Base-by-base conservation (phyloP, 2,113 vertebrate species). In the Bolborhynchus lineola region DNA sequence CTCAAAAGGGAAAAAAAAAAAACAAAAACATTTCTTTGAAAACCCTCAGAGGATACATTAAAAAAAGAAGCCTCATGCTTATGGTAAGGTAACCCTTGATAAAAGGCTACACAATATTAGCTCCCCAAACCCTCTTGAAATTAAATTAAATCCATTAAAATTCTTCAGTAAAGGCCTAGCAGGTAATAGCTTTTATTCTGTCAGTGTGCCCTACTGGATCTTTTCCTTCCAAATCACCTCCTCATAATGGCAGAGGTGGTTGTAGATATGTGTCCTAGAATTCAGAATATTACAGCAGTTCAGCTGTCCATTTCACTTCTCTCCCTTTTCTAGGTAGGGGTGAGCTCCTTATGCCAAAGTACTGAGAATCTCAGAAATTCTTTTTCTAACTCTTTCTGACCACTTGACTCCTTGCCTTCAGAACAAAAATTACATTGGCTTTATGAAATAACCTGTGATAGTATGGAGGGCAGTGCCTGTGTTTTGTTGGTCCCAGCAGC, bases 101-200 rank as follows among this genome's bases (percentile, higher is more conserved):
- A 84, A 95, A 96, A 96, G 74, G 28, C 92, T 92, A 37, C 44
- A 50, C 33, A 65, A 69, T 86, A 83, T 68, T 92, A 46, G 50
- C 26, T 90, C 55, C 92, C 90, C 77, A 95, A 96, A 88, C 69
- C 74, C 71, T 92, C 92, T 86, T 96, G 92, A 97, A 97, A 96
- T 92, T 77, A 95, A 96, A 97, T 92, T 94, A 96, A 95, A 94
- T 68, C 67, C 42, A 80, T 69, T 96, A 92, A 96, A 87, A 87
- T 70, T 75, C 70, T 86, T 86, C 65, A 82, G 26, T 86, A 76
- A 87, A 81, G 44, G 60, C 93, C 67, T 90, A 72, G 90, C n/a
- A 63, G 71, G 65, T 71, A 84, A 59, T 63, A 92, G 74, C 68
- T 92, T 96, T 92, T 89, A 68, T 93, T 90, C 72, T 82, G 57